Evolutionary conservation across 2,797 vertebrate species (phyloP).

Genomic region (Rhinoraja longicauda): DNA sequence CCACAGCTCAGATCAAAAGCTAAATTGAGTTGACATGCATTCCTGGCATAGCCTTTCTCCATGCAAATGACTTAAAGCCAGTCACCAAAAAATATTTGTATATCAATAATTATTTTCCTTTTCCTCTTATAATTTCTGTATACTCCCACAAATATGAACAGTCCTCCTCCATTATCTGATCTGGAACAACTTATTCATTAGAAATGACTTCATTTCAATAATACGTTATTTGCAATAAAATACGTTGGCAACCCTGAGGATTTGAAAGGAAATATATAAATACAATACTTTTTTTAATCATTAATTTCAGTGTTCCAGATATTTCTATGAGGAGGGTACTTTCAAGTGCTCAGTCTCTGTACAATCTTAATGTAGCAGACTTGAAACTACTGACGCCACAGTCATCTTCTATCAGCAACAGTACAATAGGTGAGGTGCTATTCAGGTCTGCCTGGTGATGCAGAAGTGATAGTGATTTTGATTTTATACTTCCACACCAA

Average conservation of each 20-base stretch:
- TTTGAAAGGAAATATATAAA: no score
- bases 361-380: neutral
- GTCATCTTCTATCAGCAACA: neutral
- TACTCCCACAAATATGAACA: neutral
- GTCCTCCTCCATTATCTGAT: neutral
- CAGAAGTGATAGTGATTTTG: neutral
- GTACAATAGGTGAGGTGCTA: neutral
- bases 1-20: slow-evolving; percentile 9
- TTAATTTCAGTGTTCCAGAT: neutral
- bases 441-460: neutral
- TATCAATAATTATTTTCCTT: neutral
- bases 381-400: neutral
- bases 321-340: neutral
- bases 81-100: neutral
- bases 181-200: neutral
- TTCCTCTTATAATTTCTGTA: neutral
- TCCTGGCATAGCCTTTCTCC: neutral
- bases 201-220: no score
- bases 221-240: no score
- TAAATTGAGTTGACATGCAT: neutral
- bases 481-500: neutral
- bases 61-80: neutral
- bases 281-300: no score
- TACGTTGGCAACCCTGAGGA: no score
- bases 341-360: neutral